Base-by-base conservation (phyloP, 2,888 invertebrate genomes). In the Balanococcus diminutus region DNA sequence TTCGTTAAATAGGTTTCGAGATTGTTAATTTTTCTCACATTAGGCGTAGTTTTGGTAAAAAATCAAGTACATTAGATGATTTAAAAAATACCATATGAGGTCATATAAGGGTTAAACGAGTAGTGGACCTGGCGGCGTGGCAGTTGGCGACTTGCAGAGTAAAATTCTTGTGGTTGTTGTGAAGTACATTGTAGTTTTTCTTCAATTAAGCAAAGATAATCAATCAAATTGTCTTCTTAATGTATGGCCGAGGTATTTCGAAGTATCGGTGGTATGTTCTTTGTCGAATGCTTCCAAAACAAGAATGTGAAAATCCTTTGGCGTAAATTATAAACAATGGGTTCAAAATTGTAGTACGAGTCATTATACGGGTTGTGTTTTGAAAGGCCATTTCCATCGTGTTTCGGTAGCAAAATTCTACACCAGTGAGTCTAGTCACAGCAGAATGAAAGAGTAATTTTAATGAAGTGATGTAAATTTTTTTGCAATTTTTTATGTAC, bases 1-100 rank as follows among this genome's bases (percentile, higher is more conserved):
- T 61, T 61, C 61, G 25, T 61, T 25, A 25, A 22, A 25, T 25
- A 25, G 61, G 16, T 61, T 25, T 19, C 61, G 22, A 61, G 61
- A 61, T 61, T 61, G 61, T 61, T 61, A 61, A 61, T 61, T 61
- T 61, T 61, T 61, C 61, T 61, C 61, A 25, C 61, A 61, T 61
- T 61, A 61, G 61, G 61, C 61, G 61, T 61, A 61, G 25, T 61
- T 61, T 25, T 61, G 22, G 25, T 22, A 14, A 61, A 61, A 61
- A 61, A 61, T 61, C 61, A 61, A 61, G 61, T 61, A 22, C 25
- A 25, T 61, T 5, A 25, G 61, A 61, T 61, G 25, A 61, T 61
- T 61, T 61, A 61, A 61, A 61, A 61, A 61, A 61, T 61, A 25
- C 61, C 25, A 51, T n/a, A 42, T 2, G 22, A 25, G 61, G 61